Base-by-base conservation (phyloP, 2,113 vertebrate species). In the Spea bombifrons region DNA sequence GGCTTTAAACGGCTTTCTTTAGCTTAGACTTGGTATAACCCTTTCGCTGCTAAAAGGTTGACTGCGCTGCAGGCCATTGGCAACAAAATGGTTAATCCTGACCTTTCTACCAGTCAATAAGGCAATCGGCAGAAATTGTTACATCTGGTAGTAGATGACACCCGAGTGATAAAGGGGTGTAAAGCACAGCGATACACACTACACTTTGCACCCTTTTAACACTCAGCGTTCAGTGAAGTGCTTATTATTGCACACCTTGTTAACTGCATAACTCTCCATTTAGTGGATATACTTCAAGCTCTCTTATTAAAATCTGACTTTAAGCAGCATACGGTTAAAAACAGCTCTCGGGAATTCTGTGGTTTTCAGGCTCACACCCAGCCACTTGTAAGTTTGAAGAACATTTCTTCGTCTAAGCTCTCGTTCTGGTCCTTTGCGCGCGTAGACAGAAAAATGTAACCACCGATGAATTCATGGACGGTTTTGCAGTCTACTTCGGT, bases 321-420 rank as follows among this genome's bases (percentile, higher is more conserved):
- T 89, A 93, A 92, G 91, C 92, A 93, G 91, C 92, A 91, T 89
- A 90, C 87, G 66, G 48, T 17, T 61, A 48, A 65, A 80, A 84
- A 90, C 87, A 92, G 90, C 90, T 91, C 88, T 88, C 86, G 71
- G 78, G 85, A 85, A 89, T 91, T 90, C n/a, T n/a, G 8, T 57
- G 12, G 3, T 4, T 66, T 64, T 64, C 43, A 53, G 13, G 13
- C 81, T 99, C 93, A 98, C 86, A 98, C 93, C 96, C 97, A 99
- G 59, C 97, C 97, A 1, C 97, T 99, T 88, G 97, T 99, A 84
- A 99, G 96, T 92, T 99, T 99, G 90, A 98, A 99, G 93, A 99
- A 99, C 96, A 99, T 99, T 91, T 99, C 97, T 84, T 99, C 97
- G 0, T 99, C 97, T 82, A 99, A 89, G 75, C 96, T 98, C 90